Evolutionary conservation across 2,113 vertebrate species (phyloP).

Genomic region (Astur gentilis): DNA sequence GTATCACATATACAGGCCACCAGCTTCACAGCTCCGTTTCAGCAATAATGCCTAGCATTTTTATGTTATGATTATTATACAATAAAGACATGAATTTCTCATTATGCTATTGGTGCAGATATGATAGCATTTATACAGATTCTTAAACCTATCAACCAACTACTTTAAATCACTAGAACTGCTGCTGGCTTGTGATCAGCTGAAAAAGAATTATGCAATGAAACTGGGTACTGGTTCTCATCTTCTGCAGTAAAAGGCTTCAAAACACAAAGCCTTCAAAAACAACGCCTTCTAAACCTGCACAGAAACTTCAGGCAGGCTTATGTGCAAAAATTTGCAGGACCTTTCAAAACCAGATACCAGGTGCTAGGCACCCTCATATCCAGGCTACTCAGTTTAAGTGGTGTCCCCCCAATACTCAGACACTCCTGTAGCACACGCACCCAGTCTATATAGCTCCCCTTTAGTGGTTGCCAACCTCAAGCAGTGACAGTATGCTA

Average conservation of each 20-base stretch:
- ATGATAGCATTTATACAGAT: neutral
- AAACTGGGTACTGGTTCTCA: neutral
- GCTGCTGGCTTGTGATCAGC: neutral
- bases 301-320: neutral
- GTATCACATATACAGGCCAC: neutral
- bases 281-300: neutral
- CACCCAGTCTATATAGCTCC: neutral
- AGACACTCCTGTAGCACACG: neutral
- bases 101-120: neutral
- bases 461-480: neutral
- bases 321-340: neutral
- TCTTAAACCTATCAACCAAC: neutral
- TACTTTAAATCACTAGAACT: constrained; percentile 12
- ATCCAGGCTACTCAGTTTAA: neutral
- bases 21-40: neutral
- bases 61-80: constrained; percentile 7
- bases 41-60: neutral
- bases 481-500: neutral
- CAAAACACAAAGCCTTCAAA: neutral
- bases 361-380: neutral
- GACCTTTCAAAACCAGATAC: neutral
- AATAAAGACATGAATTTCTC: constrained; percentile 20
- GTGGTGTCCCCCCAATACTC: too few relatives aligned
- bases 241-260: neutral
- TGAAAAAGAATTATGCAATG: neutral